Percentiles rank a stretch among this genome's conserved stretches.
These are phyloP conservation scores for Lagocephalus sceleratus DNA, from an alignment of 2,797 vertebrate species.

Conservation along the genomic window DNA sequence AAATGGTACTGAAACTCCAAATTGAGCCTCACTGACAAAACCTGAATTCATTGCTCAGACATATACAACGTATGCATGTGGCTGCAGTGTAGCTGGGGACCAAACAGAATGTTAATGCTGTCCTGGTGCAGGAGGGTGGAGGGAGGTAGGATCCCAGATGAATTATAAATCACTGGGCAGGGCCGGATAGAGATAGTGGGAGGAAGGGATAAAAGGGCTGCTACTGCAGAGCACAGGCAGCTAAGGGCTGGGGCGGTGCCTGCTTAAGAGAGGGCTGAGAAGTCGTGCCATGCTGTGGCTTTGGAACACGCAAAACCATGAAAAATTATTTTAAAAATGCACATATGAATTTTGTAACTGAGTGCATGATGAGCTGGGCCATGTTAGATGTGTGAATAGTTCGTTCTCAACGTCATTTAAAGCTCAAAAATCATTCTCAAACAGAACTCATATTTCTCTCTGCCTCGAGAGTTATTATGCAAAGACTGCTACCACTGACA, in stretches of 20 bases:
- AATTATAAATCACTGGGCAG: conserved; percentile 82
- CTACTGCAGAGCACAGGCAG: conserved; percentile 61
- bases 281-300: conserved; percentile 47
- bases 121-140: conserved; percentile 71
- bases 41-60: conserved; percentile 45
- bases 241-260: conserved; percentile 65
- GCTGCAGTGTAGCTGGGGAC: conserved; percentile 66
- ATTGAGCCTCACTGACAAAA: conserved; percentile 54
- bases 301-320: conserved; percentile 6
- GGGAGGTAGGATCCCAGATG: conserved; percentile 75
- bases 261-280: conserved; percentile 61
- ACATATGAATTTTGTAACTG: not conserved
- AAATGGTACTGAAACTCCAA: conserved; percentile 46
- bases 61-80: conserved; percentile 50
- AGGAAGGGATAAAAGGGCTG: conserved; percentile 67
- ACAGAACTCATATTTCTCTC: no score
- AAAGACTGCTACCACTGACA: not conserved
- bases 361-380: not conserved
- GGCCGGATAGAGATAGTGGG: conserved; percentile 68
- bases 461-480: not conserved
- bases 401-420: no score
- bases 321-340: not conserved
- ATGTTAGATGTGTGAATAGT: no score
- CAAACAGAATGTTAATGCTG: conserved; percentile 76
- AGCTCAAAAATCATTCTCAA: no score